Evolutionary conservation across 1,140 invertebrate species (phyloP).

Genomic region (Schlechtendalia chinensis): DNA sequence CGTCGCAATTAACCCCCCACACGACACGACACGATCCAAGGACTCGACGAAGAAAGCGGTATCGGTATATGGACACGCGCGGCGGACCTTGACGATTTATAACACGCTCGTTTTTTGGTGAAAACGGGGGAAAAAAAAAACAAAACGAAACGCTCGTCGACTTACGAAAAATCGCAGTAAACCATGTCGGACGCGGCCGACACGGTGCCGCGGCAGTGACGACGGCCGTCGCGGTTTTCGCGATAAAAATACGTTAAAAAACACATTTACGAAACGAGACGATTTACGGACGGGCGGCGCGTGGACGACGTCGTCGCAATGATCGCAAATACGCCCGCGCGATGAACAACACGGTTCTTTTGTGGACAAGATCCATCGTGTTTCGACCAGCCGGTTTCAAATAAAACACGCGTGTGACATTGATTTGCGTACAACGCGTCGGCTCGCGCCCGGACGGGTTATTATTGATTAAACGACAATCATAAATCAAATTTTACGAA

Average conservation of each 20-base stretch:
- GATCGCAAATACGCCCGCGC: background rate
- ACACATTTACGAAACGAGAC: constrained; percentile 13
- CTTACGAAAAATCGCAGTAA: constrained; percentile 24
- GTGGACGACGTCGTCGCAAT: background rate
- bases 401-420: too few relatives aligned
- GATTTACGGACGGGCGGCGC: too few relatives aligned
- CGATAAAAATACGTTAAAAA: background rate
- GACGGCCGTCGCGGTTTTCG: background rate
- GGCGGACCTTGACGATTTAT: background rate
- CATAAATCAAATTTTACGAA: too few relatives aligned
- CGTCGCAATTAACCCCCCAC: too few relatives aligned
- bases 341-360: background rate
- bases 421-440: too few relatives aligned
- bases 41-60: too few relatives aligned
- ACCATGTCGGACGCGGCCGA: background rate
- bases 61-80: too few relatives aligned
- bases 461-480: too few relatives aligned
- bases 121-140: background rate
- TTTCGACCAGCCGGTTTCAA: background rate
- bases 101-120: background rate
- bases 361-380: background rate
- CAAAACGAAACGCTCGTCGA: background rate
- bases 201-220: background rate
- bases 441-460: too few relatives aligned
- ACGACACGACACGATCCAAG: too few relatives aligned